phyloP scores from a whole-genome alignment of 1,140 invertebrate species.

The Sycophaga agraensis region DNA sequence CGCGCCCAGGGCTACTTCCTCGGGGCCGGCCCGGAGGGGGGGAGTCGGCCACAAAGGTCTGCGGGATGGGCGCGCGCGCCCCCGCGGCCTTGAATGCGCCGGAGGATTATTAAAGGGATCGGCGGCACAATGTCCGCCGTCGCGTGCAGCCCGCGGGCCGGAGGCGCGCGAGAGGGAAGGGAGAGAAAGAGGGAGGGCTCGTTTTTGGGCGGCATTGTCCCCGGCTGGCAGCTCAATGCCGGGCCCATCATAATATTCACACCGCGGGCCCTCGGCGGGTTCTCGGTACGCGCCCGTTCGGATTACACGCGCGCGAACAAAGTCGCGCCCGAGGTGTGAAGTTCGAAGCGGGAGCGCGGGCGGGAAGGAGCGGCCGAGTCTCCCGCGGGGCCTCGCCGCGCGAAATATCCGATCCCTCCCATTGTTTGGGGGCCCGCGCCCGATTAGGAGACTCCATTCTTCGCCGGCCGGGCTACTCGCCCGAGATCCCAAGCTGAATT shows the following conservation, averaged over 20 bases:
- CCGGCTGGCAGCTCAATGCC: slow-evolving; percentile 23
- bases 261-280: background rate
- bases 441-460: slow-evolving; percentile 6
- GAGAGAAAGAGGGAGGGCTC: background rate
- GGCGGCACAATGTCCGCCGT: background rate
- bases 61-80: background rate
- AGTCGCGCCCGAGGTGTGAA: slow-evolving; percentile 30
- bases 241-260: slow-evolving; percentile 27
- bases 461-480: no score
- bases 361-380: slow-evolving; percentile 36
- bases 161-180: background rate
- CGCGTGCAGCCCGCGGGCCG: background rate
- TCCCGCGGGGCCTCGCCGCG: no score
- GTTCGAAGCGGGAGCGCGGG: slow-evolving; percentile 15
- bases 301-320: slow-evolving; percentile 53
- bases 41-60: background rate
- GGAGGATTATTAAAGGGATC: background rate
- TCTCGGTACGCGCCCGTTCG: background rate
- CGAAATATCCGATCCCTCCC: background rate
- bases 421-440: background rate
- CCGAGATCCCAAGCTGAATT: no score
- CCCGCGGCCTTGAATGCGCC: no score
- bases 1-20: background rate
- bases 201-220: slow-evolving; percentile 19
- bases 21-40: background rate